Conservation (phyloP, 1,140 invertebrate genomes). For the Dreissena rostriformis region DNA sequence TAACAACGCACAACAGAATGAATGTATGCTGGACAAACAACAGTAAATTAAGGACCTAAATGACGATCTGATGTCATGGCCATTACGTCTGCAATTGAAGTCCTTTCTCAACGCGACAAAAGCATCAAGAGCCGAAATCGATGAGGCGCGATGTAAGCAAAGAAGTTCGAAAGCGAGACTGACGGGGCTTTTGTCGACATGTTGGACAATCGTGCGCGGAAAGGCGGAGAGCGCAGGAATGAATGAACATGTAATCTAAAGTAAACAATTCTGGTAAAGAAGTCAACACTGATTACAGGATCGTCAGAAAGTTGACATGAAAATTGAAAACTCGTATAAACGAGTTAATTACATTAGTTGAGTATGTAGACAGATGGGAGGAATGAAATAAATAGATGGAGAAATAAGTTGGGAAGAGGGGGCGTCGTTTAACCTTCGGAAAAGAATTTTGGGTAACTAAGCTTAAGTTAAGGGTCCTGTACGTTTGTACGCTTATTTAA, state of each 20-base stretch:
- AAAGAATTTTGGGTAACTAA: background rate
- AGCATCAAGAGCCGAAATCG: background rate
- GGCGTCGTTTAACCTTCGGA: background rate
- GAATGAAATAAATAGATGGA: background rate
- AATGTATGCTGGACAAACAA: too few relatives aligned
- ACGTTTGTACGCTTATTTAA: too few relatives aligned
- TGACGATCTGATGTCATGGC: too few relatives aligned
- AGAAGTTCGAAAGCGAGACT: background rate
- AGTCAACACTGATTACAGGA: conserved; percentile 1
- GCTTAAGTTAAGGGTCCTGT: too few relatives aligned
- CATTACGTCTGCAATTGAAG: background rate
- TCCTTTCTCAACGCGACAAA: background rate
- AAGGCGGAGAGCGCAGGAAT: background rate
- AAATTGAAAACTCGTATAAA: background rate
- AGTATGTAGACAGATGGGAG: background rate
- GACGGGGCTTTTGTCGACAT: background rate
- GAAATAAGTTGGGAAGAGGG: background rate
- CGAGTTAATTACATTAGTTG: conserved; percentile 6
- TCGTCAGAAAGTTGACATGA: background rate
- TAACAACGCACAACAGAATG: too few relatives aligned
- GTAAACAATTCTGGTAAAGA: background rate
- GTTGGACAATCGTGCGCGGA: background rate
- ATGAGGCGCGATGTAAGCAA: background rate
- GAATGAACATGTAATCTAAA: conserved; percentile 7
- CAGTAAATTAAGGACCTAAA: too few relatives aligned